Conservation (phyloP, 2,113 vertebrate genomes). For the Sminthopsis crassicaudata region DNA sequence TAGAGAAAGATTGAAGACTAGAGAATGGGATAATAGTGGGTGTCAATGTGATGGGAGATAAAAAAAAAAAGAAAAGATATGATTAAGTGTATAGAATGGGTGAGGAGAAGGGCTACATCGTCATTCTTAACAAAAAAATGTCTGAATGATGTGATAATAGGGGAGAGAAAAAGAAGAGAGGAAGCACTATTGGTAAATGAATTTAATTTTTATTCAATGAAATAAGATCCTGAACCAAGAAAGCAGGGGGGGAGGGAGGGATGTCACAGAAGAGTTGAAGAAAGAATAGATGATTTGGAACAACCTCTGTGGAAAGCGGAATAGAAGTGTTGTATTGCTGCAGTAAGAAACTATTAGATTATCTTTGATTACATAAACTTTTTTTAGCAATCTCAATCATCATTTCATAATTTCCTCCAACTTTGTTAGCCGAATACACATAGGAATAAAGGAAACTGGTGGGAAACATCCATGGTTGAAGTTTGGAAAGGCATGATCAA, state of each 20-base stretch:
- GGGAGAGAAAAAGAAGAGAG: neutral
- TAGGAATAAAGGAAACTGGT: neutral
- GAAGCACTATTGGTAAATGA: neutral
- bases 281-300: neutral
- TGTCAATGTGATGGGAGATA: neutral
- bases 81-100: neutral
- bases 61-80: neutral
- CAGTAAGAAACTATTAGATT: neutral
- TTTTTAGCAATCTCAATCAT: neutral
- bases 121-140: neutral
- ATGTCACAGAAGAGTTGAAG: neutral
- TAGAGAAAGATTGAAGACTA: neutral
- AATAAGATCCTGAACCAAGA: neutral
- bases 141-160: neutral
- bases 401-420: neutral
- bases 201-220: neutral
- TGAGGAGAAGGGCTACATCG: neutral
- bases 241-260: neutral
- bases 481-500: neutral
- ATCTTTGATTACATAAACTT: neutral
- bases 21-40: neutral
- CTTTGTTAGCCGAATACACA: neutral
- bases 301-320: neutral
- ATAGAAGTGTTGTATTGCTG: neutral
- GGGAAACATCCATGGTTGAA: neutral